Base-by-base conservation (phyloP, 2,888 invertebrate genomes). In the Cheilosia soror region DNA sequence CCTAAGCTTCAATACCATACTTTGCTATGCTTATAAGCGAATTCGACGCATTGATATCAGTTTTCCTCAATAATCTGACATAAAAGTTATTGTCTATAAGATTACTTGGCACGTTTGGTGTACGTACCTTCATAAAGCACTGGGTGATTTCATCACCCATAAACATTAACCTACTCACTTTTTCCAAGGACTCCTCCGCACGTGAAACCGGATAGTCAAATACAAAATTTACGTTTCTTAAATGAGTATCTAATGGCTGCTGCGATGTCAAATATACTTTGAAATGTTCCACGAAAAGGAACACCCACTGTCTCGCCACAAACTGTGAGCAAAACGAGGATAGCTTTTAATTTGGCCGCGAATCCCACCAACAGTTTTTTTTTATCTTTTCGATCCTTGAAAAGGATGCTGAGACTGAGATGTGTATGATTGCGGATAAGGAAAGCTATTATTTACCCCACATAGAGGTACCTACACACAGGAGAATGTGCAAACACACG, bases 391-490 rank as follows among this genome's bases (percentile, higher is more conserved):
- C 33, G 20, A 11, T 25, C 49, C n/a, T 42, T 58, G 20, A 40
- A 20, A 62, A 53, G 42, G 72, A 62, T 62, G 29, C 68, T 29
- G 20, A 15, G 51, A 60, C 68, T 29, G 20, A 15, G 51, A 60
- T 73, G 60, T 62, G 62, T 63, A 63, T 53, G 68, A 81, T 57
- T 55, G 66, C 42, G 53, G 68, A 75, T 75, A 75, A 55, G 47
- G 62, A 62, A 68, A 81, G 60, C 75, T 57, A 75, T 81, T 81
- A 82, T 44, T 71, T 76, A 44, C 65, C 13, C 27, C 55, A 44
- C 62, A 62, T 27, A 47, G 5, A 33, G 37, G 37, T 37, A 11
- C 11, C 2, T 42, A n/a, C 6, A 44, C 7, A 40, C 11, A 47
- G 15, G 15, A 15, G 15, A 7, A 47, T 47, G 7, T 15, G 20